These are phyloP conservation scores for Litocranius walleri DNA, from an alignment of 2,113 vertebrate genomes.

Conservation along the genomic window DNA sequence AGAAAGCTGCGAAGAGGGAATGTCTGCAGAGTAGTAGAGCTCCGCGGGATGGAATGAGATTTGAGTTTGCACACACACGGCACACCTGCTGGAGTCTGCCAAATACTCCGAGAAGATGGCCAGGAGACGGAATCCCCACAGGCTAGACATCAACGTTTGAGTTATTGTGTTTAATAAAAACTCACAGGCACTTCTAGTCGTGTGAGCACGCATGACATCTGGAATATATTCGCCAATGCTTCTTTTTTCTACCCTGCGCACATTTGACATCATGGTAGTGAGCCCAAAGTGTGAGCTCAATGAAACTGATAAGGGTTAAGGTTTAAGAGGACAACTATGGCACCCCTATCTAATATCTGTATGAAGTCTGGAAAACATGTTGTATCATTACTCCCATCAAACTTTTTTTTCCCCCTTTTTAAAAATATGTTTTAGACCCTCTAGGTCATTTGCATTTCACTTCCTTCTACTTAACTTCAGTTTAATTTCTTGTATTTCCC, in stretches of 20 bases:
- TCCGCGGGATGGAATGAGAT: background rate
- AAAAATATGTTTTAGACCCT: background rate
- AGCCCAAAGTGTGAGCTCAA: background rate
- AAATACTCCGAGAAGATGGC: background rate
- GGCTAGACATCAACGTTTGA: background rate
- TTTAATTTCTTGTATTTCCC: background rate
- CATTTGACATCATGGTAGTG: background rate
- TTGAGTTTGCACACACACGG: background rate
- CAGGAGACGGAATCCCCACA: background rate
- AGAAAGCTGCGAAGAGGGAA: background rate
- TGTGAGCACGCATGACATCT: background rate
- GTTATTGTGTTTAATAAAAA: background rate
- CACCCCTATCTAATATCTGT: background rate
- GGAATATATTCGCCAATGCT: background rate
- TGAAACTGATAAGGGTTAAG: background rate
- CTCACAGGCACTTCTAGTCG: background rate
- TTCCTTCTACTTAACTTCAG: background rate
- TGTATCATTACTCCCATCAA: no score
- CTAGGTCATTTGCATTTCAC: background rate
- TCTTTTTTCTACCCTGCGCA: background rate
- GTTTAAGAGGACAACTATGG: background rate
- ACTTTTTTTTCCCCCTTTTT: background rate
- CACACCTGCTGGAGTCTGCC: background rate
- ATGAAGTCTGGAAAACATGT: background rate
- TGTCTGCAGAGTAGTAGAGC: fast-evolving